phyloP scores from a whole-genome alignment of 1,140 invertebrate species.

The Diorhabda carinulata region DNA sequence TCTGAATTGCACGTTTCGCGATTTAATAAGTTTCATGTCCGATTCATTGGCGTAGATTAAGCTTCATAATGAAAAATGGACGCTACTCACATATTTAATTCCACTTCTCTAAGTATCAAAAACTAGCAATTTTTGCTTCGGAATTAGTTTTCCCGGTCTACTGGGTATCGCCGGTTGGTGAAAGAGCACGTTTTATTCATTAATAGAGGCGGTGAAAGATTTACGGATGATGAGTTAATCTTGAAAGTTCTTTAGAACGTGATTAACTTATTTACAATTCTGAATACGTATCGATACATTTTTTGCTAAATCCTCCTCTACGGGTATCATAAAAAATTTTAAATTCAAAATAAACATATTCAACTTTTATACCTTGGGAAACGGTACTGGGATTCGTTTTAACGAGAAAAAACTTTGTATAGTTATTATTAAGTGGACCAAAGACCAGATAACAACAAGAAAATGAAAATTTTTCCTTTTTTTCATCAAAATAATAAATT shows the following conservation, averaged over 20 bases:
- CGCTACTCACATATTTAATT: conserved; percentile 35
- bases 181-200: not conserved
- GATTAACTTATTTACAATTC: too few species aligned
- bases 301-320: too few species aligned
- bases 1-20: conserved; percentile 33
- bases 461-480: too few species aligned
- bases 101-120: conserved; percentile 21
- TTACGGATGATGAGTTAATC: not conserved
- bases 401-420: too few species aligned
- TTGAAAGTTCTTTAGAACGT: not conserved
- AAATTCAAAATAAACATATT: too few species aligned
- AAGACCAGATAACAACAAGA: too few species aligned
- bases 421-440: too few species aligned
- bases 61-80: conserved; percentile 39
- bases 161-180: not conserved
- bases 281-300: too few species aligned
- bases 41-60: conserved; percentile 42
- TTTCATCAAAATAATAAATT: too few species aligned
- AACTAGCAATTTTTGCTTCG: conserved; percentile 9
- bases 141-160: conserved; percentile 6
- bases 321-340: too few species aligned
- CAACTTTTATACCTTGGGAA: too few species aligned
- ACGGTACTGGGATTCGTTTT: too few species aligned
- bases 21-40: conserved; percentile 41
- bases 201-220: not conserved